These are phyloP conservation scores for Mus minutoides DNA, from an alignment of 2,797 vertebrate species.

Conservation along the genomic window DNA sequence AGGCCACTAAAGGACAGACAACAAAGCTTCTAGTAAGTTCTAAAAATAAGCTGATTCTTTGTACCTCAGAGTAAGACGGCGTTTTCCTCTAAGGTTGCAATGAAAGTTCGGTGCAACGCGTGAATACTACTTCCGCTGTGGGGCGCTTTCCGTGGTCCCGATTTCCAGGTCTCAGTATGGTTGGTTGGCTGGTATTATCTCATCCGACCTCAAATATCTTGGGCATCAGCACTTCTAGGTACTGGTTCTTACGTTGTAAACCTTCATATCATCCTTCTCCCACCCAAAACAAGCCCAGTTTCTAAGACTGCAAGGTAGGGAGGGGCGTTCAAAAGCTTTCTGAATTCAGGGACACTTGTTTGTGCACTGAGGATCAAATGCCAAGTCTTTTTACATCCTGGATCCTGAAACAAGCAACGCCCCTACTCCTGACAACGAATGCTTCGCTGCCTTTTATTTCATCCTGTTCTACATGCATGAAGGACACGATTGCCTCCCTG, in stretches of 20 bases:
- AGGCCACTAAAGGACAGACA: conserved; percentile 30
- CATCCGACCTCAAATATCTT: neutral
- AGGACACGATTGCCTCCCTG: neutral
- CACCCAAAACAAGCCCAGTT: neutral
- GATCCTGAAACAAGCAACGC: neutral
- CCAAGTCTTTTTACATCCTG: neutral
- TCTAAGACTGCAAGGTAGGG: neutral
- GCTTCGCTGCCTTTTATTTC: neutral
- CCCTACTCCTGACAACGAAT: neutral
- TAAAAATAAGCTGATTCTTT: conserved; percentile 78
- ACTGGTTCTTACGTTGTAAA: neutral
- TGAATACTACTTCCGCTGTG: conserved; percentile 54
- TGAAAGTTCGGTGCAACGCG: conserved; percentile 73
- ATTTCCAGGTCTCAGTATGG: conserved; percentile 60
- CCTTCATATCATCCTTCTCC: conserved; percentile 42
- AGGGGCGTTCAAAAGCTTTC: neutral
- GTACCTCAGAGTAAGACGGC: conserved; percentile 61
- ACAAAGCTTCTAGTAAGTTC: conserved; percentile 69
- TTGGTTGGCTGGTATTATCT: neutral
- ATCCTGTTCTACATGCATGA: neutral
- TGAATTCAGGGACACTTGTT: neutral
- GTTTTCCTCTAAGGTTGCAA: conserved; percentile 59
- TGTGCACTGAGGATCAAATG: neutral
- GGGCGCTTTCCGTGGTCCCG: conserved; percentile 30
- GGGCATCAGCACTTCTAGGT: neutral